phyloP scores from a whole-genome alignment of 2,797 vertebrate genomes.

The Megalops cyprinoides region DNA sequence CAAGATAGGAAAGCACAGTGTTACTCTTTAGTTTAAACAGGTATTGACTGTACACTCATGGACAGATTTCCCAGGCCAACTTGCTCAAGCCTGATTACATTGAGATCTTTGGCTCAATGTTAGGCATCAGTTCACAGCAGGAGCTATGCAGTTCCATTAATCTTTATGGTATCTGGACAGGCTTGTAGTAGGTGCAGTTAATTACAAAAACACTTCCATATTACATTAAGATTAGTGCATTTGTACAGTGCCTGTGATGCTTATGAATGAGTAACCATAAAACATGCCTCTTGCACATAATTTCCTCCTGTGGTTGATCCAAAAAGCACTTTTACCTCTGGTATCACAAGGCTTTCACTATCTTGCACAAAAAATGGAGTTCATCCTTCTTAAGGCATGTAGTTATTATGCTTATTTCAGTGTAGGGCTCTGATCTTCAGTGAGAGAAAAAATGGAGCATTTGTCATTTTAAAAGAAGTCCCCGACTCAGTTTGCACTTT shows the following conservation, averaged over 20 bases:
- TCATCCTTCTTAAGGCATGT: neutral
- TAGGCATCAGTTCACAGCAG: neutral
- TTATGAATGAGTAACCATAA: neutral
- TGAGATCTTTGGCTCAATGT: neutral
- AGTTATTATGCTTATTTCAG: neutral
- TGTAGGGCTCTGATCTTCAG: neutral
- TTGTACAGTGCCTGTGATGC: neutral
- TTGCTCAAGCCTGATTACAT: neutral
- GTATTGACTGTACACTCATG: neutral
- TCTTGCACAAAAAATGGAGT: neutral
- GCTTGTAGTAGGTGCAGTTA: neutral
- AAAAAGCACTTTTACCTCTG: neutral
- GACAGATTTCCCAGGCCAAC: neutral
- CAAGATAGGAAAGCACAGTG: neutral
- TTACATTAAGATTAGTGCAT: neutral
- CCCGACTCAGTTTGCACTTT: no score
- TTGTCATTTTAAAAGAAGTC: neutral
- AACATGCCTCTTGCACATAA: neutral
- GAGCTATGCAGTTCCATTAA: neutral
- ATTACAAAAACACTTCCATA: neutral
- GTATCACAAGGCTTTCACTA: neutral
- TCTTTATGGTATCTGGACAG: neutral
- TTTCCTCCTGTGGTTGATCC: slow-evolving; percentile 13
- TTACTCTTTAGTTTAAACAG: neutral
- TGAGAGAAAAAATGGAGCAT: neutral